Conservation (phyloP, 2,797 vertebrate species). For the Acrossocheilus wenchowensis region DNA sequence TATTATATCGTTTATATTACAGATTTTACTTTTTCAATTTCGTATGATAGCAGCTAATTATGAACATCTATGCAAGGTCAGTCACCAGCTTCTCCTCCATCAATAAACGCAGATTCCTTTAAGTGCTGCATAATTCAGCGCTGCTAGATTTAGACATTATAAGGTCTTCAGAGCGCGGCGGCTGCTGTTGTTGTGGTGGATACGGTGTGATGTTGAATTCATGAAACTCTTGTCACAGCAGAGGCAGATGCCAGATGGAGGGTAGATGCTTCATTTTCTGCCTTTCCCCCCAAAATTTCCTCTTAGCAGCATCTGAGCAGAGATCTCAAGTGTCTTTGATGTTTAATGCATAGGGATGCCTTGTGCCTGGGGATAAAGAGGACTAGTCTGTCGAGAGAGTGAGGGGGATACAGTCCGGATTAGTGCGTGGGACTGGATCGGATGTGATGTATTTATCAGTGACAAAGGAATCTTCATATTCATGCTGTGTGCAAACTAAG, state of each 20-base stretch:
- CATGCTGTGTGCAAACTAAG: background rate
- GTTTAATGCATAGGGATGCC: slow-evolving; percentile 35
- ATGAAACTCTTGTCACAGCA: slow-evolving; percentile 4
- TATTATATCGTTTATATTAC: background rate
- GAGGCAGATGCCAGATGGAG: slow-evolving; percentile 19
- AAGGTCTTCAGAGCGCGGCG: background rate
- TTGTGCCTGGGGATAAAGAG: slow-evolving; percentile 21
- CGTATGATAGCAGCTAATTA: background rate
- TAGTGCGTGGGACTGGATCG: slow-evolving; percentile 18
- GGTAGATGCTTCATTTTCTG: slow-evolving; percentile 22
- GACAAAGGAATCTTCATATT: slow-evolving; percentile 23
- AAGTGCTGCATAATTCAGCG: background rate
- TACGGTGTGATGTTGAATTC: background rate
- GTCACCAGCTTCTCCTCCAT: background rate
- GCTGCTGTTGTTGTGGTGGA: background rate
- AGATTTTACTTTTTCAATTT: background rate
- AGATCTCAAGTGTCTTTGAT: slow-evolving; percentile 29
- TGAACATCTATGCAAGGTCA: background rate
- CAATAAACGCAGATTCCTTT: background rate
- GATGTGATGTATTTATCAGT: slow-evolving; percentile 11
- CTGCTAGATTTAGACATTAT: background rate
- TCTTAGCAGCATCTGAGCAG: background rate
- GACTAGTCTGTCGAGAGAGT: background rate
- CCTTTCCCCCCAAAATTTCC: background rate
- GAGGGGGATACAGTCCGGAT: slow-evolving; percentile 10